Percentiles rank a stretch among this genome's conserved stretches.
Evolutionary conservation across 2,888 invertebrate species (phyloP).

Genomic region (Cheiracanthium punctorium): DNA sequence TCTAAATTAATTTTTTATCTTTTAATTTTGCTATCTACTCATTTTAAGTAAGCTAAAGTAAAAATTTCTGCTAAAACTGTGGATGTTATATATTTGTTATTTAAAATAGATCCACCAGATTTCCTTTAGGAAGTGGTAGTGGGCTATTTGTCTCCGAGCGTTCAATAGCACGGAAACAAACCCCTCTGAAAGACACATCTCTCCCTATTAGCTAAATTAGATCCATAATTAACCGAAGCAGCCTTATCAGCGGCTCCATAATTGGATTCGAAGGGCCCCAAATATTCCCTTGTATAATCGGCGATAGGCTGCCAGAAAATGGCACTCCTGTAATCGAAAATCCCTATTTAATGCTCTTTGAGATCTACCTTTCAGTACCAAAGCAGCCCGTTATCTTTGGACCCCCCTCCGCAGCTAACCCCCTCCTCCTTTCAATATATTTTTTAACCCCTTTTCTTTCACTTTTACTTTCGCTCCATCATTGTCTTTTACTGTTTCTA

Average conservation of each 20-base stretch:
- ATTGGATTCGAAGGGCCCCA: constrained; percentile 26
- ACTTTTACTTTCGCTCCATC: constrained; percentile 44
- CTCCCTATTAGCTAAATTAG: constrained; percentile 23
- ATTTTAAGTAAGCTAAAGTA: too few species aligned
- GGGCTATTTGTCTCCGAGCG: not conserved
- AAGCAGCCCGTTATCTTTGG: constrained; percentile 50
- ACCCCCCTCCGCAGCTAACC: not conserved
- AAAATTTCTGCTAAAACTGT: too few species aligned
- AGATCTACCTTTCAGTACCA: constrained; percentile 43
- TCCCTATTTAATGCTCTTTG: constrained; percentile 61
- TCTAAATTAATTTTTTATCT: too few species aligned
- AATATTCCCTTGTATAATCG: constrained; percentile 10
- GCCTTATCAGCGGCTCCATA: constrained; percentile 18
- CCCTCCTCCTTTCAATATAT: constrained; percentile 25
- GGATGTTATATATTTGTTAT: too few species aligned
- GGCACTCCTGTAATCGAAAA: constrained; percentile 57
- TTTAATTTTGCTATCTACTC: too few species aligned
- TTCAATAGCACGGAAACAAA: not conserved
- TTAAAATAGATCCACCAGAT: not conserved
- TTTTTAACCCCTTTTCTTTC: constrained; percentile 58
- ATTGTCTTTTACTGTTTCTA: constrained; percentile 56
- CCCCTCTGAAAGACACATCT: not conserved
- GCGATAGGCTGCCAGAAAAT: constrained; percentile 60
- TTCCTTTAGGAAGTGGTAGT: not conserved
- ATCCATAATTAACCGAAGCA: constrained; percentile 14